A percentile compares a stretch with the other conserved stretches of the same genome.
Evolutionary conservation across 2,797 vertebrate species (phyloP).

Genomic region (Ispidina picta): DNA sequence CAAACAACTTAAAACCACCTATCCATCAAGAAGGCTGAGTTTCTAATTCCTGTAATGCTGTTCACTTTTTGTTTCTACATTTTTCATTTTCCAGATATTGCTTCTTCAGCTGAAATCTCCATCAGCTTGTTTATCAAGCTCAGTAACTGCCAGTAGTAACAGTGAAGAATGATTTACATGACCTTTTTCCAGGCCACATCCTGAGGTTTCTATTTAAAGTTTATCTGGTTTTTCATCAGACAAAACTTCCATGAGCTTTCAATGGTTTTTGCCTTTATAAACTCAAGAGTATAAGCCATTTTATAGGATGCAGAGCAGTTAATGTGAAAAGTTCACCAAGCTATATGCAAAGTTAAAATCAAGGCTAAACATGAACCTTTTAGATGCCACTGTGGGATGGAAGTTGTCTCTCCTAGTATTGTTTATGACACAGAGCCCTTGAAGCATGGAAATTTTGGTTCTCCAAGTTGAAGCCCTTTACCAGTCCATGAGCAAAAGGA

Average conservation of each 20-base stretch:
- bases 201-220: neutral
- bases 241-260: neutral
- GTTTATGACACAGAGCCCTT: neutral
- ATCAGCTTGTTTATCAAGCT: slow-evolving; percentile 5
- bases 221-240: neutral
- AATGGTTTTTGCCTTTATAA: neutral
- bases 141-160: neutral
- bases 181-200: neutral
- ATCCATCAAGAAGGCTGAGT: neutral
- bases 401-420: neutral
- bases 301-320: neutral
- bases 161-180: neutral
- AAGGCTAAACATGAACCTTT: neutral
- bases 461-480: neutral
- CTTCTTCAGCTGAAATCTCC: neutral
- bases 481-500: neutral
- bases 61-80: neutral
- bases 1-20: neutral
- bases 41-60: neutral
- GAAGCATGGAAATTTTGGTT: neutral
- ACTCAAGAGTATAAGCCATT: neutral
- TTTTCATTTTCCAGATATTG: neutral
- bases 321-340: neutral
- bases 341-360: neutral
- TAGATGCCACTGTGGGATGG: neutral